phyloP scores from a whole-genome alignment of 2,113 vertebrate species.

The Centrocercus urophasianus region DNA sequence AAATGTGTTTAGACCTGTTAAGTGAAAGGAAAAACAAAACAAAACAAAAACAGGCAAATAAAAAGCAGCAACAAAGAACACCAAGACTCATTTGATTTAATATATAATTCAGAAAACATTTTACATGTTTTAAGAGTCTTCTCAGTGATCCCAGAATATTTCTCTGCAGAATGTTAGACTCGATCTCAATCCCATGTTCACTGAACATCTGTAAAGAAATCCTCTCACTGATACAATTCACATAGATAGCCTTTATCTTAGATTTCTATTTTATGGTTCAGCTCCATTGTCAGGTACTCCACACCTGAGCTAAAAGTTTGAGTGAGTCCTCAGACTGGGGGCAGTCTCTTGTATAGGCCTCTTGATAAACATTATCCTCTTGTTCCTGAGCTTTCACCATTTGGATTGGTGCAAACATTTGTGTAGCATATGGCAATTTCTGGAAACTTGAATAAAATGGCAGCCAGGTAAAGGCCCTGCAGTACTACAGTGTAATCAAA shows the following conservation, averaged over 20 bases:
- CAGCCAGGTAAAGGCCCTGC: fast-evolving
- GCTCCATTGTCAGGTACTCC: not conserved
- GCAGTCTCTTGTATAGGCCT: not conserved
- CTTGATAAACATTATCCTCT: not conserved
- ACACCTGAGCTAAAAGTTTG: not conserved
- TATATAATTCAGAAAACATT: not conserved
- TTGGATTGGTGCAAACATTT: not conserved
- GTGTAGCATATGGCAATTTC: not conserved
- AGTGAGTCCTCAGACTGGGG: not conserved
- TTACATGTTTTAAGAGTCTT: not conserved
- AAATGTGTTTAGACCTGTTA: not conserved
- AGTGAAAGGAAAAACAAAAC: not conserved
- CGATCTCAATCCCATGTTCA: not conserved
- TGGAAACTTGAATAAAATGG: not conserved
- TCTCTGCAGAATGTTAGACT: not conserved
- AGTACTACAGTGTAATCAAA: not conserved
- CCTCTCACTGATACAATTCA: not conserved
- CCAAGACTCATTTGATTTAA: not conserved
- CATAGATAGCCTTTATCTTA: not conserved
- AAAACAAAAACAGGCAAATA: no score
- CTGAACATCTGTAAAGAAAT: not conserved
- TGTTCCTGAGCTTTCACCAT: not conserved
- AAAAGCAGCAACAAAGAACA: not conserved
- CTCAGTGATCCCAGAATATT: not conserved
- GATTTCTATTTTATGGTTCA: not conserved